Evolutionary conservation across 2,797 vertebrate genomes (phyloP), one percentile per base, ranked within the genome.

Genomic region (Lutra lutra): DNA sequence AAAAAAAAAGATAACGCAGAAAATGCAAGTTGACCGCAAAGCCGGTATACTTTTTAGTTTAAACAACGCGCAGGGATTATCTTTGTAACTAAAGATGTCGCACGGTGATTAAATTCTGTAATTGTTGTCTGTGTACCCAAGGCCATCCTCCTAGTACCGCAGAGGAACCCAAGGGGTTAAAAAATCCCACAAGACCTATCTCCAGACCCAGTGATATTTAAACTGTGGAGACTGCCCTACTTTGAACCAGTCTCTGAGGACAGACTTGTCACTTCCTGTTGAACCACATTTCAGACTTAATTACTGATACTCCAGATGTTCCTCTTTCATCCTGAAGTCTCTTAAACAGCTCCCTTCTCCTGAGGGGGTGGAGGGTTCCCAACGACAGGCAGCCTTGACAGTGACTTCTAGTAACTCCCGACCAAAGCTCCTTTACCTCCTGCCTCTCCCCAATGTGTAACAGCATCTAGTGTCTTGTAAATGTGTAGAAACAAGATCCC

Each of bases 1-100:
- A 51, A 51, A 48, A 48, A 51, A 51, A 60, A 85, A 94, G 91
- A 43, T 51, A 90, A 90, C 66, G 87, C 66, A 78, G 54, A 96
- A 91, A 88, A 91, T 64, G 32, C 27, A 89, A 79, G 56, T 84
- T 27, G 27, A 51, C 43, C 66, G 58, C n/a, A n/a, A 56, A 87
- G 18, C 43, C 27, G 75, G 84, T 80, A 77, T 66, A 54, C 25
- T 68, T 85, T 72, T 94, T 58, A 90, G n/a, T 62, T 79, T 84
- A 89, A 79, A 86, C 60, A 32, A 68, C 1, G 2, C 35, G 1
- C 7, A 70, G 70, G 48, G 60, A 73, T 73, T 80, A 66, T 58
- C 40, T 38, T 32, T 25, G 46, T 43, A 86, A 94, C 20, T 21
- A 38, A 80, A 93, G 95, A 95, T 14, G 4, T 80, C 38, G 77